Evolutionary conservation across 2,888 invertebrate species (phyloP).

Genomic region (Myathropa florea): DNA sequence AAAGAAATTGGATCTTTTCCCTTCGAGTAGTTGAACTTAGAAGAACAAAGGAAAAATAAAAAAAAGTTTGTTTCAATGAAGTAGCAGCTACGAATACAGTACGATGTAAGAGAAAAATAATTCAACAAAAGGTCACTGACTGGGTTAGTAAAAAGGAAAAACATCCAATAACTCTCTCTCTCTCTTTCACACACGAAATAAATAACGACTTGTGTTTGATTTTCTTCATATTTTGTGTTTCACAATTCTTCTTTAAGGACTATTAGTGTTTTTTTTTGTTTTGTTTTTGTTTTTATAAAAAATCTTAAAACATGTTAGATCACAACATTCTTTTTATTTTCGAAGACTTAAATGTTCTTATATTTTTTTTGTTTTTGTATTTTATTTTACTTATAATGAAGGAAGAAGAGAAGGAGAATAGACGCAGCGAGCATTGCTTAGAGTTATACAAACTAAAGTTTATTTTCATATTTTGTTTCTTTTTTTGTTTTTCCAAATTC

Average conservation of each 20-base stretch:
- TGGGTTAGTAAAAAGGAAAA: slow-evolving; percentile 58
- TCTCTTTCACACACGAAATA: slow-evolving; percentile 20
- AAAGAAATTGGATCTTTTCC: slow-evolving; percentile 61
- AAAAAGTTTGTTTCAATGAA: slow-evolving; percentile 46
- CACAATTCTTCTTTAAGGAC: slow-evolving; percentile 59
- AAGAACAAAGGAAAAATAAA: background rate
- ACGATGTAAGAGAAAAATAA: slow-evolving; percentile 17
- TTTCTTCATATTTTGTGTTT: slow-evolving; percentile 54
- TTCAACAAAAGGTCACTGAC: slow-evolving; percentile 2
- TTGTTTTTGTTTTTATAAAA: slow-evolving; percentile 63
- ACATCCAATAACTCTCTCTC: slow-evolving; percentile 58
- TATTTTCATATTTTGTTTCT: slow-evolving; percentile 36
- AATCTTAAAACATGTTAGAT: slow-evolving; percentile 70
- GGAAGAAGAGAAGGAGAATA: slow-evolving; percentile 71
- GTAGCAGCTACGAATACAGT: slow-evolving; percentile 52
- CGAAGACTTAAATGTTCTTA: slow-evolving; percentile 70
- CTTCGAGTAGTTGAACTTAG: slow-evolving; percentile 24
- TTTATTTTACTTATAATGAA: slow-evolving; percentile 72
- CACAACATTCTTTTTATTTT: slow-evolving; percentile 73
- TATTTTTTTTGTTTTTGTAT: slow-evolving; percentile 59
- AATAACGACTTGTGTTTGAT: slow-evolving; percentile 51
- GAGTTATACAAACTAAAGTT: slow-evolving; percentile 68
- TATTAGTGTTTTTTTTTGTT: slow-evolving; percentile 60
- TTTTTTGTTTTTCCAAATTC: slow-evolving; percentile 60
- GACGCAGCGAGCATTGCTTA: slow-evolving; percentile 70